phyloP scores from a whole-genome alignment of 2,113 vertebrate genomes.

The Grallaria varia region DNA sequence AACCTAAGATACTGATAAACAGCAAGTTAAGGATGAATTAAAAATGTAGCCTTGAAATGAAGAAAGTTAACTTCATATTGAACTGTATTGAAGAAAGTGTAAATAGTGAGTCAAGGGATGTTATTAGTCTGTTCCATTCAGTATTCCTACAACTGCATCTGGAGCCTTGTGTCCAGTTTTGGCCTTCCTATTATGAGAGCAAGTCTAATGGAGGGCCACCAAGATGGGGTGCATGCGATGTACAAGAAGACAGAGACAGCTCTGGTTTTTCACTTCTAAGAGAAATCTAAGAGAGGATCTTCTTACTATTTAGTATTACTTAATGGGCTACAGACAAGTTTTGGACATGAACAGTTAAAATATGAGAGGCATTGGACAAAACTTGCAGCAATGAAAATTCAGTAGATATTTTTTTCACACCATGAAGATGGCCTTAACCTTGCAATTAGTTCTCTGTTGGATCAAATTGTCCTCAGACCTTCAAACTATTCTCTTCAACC shows the following conservation, averaged over 20 bases:
- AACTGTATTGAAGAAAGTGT: neutral
- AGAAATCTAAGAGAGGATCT: neutral
- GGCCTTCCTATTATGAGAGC: neutral
- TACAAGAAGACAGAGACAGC: neutral
- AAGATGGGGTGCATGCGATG: accelerated
- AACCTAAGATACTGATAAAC: neutral
- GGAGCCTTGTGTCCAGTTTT: neutral
- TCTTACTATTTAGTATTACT: neutral
- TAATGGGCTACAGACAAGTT: neutral
- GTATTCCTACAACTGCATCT: neutral
- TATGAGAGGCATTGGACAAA: neutral
- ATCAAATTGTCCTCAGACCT: neutral
- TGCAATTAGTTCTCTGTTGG: neutral
- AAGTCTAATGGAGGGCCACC: neutral
- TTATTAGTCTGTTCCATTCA: neutral
- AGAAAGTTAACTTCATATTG: neutral
- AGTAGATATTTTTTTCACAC: neutral
- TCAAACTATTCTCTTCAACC: neutral
- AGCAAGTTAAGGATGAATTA: neutral
- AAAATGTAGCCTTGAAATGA: neutral
- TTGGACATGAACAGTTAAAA: neutral
- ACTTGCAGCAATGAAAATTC: neutral
- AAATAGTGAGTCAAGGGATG: neutral
- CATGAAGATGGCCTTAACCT: neutral
- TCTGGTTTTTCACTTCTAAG: neutral